These are phyloP conservation scores for Sturmia bella DNA, from an alignment of 2,888 invertebrate genomes.

Conservation along the genomic window DNA sequence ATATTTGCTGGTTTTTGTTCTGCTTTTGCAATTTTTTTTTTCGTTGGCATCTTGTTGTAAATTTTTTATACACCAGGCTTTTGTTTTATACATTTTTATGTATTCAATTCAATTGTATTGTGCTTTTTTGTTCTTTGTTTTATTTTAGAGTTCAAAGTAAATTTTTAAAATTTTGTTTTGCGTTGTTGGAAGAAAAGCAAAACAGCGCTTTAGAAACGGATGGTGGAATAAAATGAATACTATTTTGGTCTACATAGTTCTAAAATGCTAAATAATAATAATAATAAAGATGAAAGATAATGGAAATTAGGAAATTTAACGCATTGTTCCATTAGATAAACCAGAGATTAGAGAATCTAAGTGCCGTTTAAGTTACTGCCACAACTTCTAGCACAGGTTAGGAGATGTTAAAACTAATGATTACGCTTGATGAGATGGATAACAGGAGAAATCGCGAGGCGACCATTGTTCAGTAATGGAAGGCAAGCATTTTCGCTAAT, in stretches of 20 bases:
- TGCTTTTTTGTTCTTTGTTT: constrained; percentile 22
- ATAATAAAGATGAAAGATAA: not conserved
- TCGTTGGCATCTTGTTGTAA: constrained; percentile 36
- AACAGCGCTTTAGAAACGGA: not conserved
- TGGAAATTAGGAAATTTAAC: not conserved
- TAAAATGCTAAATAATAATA: constrained; percentile 15
- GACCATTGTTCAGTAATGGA: too few relatives aligned
- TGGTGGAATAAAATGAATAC: not conserved
- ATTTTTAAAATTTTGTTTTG: constrained; percentile 19
- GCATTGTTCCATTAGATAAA: too few relatives aligned
- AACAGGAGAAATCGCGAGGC: too few relatives aligned
- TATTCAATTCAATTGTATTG: constrained; percentile 32
- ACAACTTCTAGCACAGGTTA: too few relatives aligned
- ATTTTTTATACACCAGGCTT: constrained; percentile 25
- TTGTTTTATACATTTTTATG: constrained; percentile 31
- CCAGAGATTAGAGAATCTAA: too few relatives aligned
- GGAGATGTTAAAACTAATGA: too few relatives aligned
- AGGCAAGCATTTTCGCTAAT: too few relatives aligned
- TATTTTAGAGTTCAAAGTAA: constrained; percentile 52
- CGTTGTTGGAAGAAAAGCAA: constrained; percentile 1
- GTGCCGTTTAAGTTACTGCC: too few relatives aligned
- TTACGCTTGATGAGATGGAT: too few relatives aligned
- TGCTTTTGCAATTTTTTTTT: not conserved
- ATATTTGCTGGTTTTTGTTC: constrained; percentile 37
- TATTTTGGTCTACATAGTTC: constrained; percentile 58